Evolutionary conservation across 2,888 invertebrate genomes (phyloP).

Genomic region (Poecilobothrus nobilitatus): DNA sequence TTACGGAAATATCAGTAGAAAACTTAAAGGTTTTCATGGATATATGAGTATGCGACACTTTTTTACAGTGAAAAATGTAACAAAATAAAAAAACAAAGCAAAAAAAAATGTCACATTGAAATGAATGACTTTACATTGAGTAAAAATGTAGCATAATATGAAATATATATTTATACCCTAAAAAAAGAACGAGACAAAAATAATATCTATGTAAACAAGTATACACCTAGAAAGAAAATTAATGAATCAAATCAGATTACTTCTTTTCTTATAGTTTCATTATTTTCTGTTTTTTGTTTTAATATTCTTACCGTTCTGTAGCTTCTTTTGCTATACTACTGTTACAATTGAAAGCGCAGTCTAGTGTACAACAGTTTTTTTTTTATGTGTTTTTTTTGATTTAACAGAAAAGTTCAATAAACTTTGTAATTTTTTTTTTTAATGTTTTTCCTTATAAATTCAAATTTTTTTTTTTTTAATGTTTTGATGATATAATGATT

Average conservation of each 20-base stretch:
- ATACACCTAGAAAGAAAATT: background rate
- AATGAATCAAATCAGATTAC: background rate
- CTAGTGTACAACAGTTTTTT: background rate
- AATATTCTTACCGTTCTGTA: background rate
- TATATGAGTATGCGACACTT: background rate
- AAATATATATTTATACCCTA: background rate
- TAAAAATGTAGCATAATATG: background rate
- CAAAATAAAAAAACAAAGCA: no score
- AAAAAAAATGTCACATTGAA: background rate
- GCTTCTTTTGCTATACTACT: background rate
- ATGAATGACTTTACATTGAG: background rate
- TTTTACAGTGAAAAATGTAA: background rate
- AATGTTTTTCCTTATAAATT: background rate
- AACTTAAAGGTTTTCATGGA: conserved; percentile 4
- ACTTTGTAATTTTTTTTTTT: background rate
- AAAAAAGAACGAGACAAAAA: background rate
- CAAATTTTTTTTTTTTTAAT: background rate
- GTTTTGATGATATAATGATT: no score
- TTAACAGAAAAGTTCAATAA: background rate
- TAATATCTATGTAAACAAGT: no score
- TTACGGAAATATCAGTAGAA: background rate
- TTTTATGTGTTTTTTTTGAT: no score
- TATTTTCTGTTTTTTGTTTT: background rate
- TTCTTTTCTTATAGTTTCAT: background rate
- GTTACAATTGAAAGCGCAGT: conserved; percentile 1